These are phyloP conservation scores for Petrophora chlorosata DNA, from an alignment of 2,888 invertebrate genomes.

Conservation along the genomic window DNA sequence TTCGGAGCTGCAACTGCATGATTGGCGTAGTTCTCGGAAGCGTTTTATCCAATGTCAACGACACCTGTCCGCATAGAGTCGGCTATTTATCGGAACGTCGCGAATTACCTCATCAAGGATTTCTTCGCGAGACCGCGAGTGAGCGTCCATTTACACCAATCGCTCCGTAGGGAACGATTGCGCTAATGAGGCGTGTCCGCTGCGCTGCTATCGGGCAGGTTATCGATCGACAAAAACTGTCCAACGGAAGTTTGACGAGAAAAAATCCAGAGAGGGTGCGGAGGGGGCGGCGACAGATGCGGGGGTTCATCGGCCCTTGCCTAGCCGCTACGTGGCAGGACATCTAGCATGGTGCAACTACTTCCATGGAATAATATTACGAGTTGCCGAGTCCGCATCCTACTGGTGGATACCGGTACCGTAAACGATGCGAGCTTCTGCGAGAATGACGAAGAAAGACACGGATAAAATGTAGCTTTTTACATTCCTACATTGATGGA, in stretches of 20 bases:
- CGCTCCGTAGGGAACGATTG: slow-evolving; percentile 57
- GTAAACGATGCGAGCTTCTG: slow-evolving; percentile 46
- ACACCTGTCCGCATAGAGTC: slow-evolving; percentile 45
- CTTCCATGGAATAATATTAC: slow-evolving; percentile 61
- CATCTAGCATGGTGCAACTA: slow-evolving; percentile 46
- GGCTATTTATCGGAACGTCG: slow-evolving; percentile 53
- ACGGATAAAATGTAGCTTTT: slow-evolving; percentile 31
- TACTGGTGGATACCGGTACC: slow-evolving; percentile 49
- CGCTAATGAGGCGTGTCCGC: slow-evolving; percentile 77
- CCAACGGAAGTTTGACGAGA: slow-evolving; percentile 74
- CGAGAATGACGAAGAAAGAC: slow-evolving; percentile 31
- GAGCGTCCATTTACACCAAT: slow-evolving; percentile 49
- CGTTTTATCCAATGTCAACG: slow-evolving; percentile 54
- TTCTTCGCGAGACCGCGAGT: slow-evolving; percentile 18
- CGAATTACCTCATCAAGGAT: slow-evolving; percentile 54
- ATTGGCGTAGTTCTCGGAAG: slow-evolving; percentile 42
- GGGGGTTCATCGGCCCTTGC: slow-evolving; percentile 71
- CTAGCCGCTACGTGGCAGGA: slow-evolving; percentile 50
- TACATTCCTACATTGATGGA: slow-evolving; percentile 32
- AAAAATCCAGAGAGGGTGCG: slow-evolving; percentile 73
- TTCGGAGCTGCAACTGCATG: slow-evolving; percentile 33
- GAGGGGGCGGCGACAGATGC: slow-evolving; percentile 70
- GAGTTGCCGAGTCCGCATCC: slow-evolving; percentile 48
- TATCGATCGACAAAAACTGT: slow-evolving; percentile 75
- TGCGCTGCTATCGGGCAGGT: slow-evolving; percentile 72